Base-by-base conservation (phyloP, 2,113 vertebrate genomes). In the Myotis yumanensis region DNA sequence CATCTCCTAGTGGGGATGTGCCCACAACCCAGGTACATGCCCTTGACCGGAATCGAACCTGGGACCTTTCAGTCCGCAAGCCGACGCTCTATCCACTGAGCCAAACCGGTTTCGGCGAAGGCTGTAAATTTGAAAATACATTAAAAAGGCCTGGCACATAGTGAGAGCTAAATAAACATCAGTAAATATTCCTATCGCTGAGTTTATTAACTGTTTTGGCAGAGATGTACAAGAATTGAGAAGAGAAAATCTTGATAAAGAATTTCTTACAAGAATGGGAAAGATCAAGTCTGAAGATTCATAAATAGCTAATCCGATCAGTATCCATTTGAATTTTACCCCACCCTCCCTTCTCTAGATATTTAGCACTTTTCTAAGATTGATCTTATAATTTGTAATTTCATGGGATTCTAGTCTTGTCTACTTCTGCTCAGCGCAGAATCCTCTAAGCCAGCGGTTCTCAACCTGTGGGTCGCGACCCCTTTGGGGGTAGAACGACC, bases 241-340 rank as follows among this genome's bases (percentile, higher is more conserved):
- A 59, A 35, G 3, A 75, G 62, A 69, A 71, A 59, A 48, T n/a
- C 32, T 69, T 83, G 62, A 93, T 73, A 90, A 76, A 77, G 4
- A 69, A 87, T 90, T 69, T 94, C 37, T 90, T 90, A 69, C 5
- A 81, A 66, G 71, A 83, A 93, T 30, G 17, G 48, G 93, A 86
- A 91, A 75, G 57, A 81, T 83, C 93, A 37, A 79, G 71, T 28
- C 25, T n/a, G 48, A 25, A 66, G 79, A 71, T 66, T 83, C 22
- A 83, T 84, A 89, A 35, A 17, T 16, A 59, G 68, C 11, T 18
- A 89, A 80, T 69, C 69, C 35, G 46, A 91, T 68, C 52, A 35
- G 37, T 72, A 76, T 32, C 11, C 51, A 86, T 89, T 18, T 82
- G 69, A 96, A 89, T 30, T 79, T 81, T 68, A 37, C 20, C 11